A percentile compares a stretch with the other conserved stretches of the same genome.
phyloP scores from a whole-genome alignment of 2,113 vertebrate genomes.

The Cyanistes caeruleus region DNA sequence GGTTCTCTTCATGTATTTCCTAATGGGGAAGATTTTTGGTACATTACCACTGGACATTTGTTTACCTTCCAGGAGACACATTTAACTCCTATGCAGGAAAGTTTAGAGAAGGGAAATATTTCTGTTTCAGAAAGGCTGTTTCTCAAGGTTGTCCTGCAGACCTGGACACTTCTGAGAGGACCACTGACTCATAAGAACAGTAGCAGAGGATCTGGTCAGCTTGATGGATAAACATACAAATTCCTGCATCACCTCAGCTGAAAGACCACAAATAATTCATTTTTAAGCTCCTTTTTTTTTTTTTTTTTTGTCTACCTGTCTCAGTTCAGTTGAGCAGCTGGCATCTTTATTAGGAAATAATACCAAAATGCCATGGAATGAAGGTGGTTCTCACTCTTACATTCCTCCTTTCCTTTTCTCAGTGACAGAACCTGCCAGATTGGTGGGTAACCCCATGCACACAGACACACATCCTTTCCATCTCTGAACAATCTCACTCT shows the following conservation, averaged over 20 bases:
- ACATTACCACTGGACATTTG: neutral
- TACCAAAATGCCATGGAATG: neutral
- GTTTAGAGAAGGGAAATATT: neutral
- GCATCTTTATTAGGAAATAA: neutral
- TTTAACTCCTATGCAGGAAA: neutral
- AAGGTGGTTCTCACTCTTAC: neutral
- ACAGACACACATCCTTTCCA: neutral
- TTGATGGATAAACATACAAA: accelerated
- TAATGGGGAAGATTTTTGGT: neutral
- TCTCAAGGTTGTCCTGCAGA: neutral
- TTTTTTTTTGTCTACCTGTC: neutral
- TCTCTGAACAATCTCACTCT: neutral
- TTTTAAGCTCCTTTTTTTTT: neutral
- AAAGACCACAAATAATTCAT: neutral
- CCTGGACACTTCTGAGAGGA: neutral
- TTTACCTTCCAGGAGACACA: neutral
- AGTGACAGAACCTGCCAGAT: neutral
- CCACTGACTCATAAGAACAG: neutral
- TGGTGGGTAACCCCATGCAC: neutral
- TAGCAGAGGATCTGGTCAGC: neutral
- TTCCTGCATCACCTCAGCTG: neutral
- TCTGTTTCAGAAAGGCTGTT: neutral
- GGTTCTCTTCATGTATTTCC: neutral
- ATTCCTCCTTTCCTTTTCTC: neutral
- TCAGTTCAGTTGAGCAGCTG: neutral